Evolutionary conservation across 2,113 vertebrate genomes (phyloP), one percentile per base, ranked within the genome.

Genomic region (Heloderma charlesbogerti): DNA sequence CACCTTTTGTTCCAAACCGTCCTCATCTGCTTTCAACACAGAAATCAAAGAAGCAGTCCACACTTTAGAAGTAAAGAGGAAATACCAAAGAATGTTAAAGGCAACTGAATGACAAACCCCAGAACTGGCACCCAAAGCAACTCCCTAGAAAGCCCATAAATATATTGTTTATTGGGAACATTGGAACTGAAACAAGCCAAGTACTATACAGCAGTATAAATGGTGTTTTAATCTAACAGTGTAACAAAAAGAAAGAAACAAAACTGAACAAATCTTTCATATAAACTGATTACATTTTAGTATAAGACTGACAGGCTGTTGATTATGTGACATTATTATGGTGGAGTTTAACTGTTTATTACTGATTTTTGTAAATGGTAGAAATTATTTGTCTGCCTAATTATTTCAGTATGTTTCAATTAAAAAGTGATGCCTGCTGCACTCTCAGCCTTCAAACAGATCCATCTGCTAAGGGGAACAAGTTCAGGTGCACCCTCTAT

Each of bases 11-110:
- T 93, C 12, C 34, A 1, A 79, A 74, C 66, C 0, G 0, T 37
- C 87, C 51, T 95, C 45, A 88, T 31, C 43, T 75, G 88, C 45
- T 92, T 74, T 88, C 45, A 92, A 34, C 3, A 91, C 94, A 89
- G 10, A 82, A 92, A 95, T 93, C 84, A 95, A 94, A 95, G 88
- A 0, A 92, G 29, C 78, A 72, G 3, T 63, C 43, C n/a, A 40
- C 4, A 71, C 48, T 92, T 63, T 91, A 75, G 77, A 48, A 90
- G 29, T 12, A 71, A 92, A 87, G 1, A 90, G 27, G 34, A 94
- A 92, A 93, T 63, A 20, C 20, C 63, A 86, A 91, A 86, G 40
- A 86, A 29, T 29, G 37, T 80, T 87, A 89, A 83, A 95, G 95
- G 80, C 84, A 96, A 92, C 51, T 91, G 63, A 89, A 96, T 91